These are phyloP conservation scores for Drosophila nr. medialis DNA, from an alignment of 2,888 invertebrate genomes.

Conservation along the genomic window DNA sequence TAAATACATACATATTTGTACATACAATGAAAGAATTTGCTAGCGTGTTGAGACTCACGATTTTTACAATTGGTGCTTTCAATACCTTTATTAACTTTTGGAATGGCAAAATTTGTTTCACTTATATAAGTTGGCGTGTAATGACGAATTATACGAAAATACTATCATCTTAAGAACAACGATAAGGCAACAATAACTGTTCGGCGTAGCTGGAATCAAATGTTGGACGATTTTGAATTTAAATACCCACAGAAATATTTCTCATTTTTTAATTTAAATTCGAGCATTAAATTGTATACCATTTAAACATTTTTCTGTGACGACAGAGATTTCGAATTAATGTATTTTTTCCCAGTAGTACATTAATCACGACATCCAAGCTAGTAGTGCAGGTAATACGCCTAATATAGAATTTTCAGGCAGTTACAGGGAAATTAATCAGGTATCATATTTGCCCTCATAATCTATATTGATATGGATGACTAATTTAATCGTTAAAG, in stretches of 20 bases:
- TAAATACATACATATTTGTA: conserved; percentile 17
- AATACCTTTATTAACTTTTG: conserved; percentile 55
- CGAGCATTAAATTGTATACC: neutral
- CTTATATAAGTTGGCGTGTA: conserved; percentile 23
- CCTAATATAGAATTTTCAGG: neutral
- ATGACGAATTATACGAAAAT: conserved; percentile 4
- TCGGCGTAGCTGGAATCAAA: neutral
- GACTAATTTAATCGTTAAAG: neutral
- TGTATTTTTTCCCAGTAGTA: neutral
- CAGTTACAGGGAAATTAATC: neutral
- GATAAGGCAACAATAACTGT: neutral
- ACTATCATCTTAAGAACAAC: neutral
- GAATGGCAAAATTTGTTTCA: conserved; percentile 28
- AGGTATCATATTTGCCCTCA: neutral
- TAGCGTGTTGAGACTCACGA: conserved; percentile 49
- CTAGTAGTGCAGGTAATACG: neutral
- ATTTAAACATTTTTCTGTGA: neutral
- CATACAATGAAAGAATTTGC: conserved; percentile 20
- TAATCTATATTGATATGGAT: neutral
- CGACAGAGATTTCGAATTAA: neutral
- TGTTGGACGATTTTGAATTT: neutral
- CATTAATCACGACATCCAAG: neutral
- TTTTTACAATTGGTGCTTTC: conserved; percentile 52
- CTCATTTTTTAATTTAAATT: neutral
- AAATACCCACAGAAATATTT: neutral